Conservation (phyloP, 1,140 invertebrate genomes). For the Brachionus angularis region DNA sequence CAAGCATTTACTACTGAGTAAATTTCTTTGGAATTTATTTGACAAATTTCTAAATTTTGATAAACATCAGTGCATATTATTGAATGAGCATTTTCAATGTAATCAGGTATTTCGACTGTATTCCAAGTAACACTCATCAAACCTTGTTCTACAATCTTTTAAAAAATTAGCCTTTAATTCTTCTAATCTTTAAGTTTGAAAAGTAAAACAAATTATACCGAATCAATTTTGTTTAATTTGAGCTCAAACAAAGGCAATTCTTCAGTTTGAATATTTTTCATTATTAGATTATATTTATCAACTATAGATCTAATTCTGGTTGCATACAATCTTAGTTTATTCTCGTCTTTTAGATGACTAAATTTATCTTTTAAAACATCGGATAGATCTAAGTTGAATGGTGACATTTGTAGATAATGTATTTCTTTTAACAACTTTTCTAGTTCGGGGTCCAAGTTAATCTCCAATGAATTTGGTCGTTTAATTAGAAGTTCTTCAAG, state of each 20-base stretch:
- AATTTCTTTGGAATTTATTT: slow-evolving; percentile 45
- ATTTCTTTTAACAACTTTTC: slow-evolving; percentile 54
- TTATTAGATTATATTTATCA: slow-evolving; percentile 57
- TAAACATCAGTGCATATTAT: slow-evolving; percentile 54
- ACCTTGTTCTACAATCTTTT: slow-evolving; percentile 49
- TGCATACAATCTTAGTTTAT: slow-evolving; percentile 42
- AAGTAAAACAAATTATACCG: slow-evolving; percentile 49
- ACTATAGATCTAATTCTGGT: slow-evolving; percentile 55
- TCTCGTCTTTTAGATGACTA: slow-evolving; percentile 23
- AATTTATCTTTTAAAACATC: slow-evolving; percentile 40
- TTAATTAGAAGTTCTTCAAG: slow-evolving; percentile 52
- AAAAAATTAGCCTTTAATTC: neutral
- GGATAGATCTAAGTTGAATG: slow-evolving; percentile 49
- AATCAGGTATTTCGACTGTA: slow-evolving; percentile 56
- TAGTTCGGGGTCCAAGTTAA: slow-evolving; percentile 55
- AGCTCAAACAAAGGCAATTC: slow-evolving; percentile 56
- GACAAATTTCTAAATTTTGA: slow-evolving; percentile 55
- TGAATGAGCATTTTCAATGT: slow-evolving; percentile 55
- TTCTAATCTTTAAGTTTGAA: neutral
- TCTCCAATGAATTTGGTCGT: slow-evolving; percentile 51
- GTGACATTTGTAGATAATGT: slow-evolving; percentile 52
- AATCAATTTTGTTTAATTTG: slow-evolving; percentile 54
- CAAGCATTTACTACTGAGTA: slow-evolving; percentile 16
- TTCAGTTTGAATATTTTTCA: slow-evolving; percentile 54
- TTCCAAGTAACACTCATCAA: slow-evolving; percentile 55